Conservation (phyloP, 1,140 invertebrate genomes). For the Andrena cerasifolii region DNA sequence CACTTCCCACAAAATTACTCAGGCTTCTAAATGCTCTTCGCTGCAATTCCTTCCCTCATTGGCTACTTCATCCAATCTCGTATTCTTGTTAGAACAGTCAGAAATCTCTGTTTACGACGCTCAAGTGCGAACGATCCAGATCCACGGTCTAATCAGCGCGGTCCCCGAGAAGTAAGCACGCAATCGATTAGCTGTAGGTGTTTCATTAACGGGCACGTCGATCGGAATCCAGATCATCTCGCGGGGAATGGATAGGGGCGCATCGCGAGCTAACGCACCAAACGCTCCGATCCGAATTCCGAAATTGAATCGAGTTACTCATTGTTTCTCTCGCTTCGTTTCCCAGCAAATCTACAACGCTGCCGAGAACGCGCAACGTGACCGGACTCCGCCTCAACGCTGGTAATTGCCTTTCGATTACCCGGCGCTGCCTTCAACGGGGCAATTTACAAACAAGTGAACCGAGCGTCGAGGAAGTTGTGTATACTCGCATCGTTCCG, state of each 20-base stretch:
- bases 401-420: conserved; percentile 18
- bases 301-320: conserved; percentile 14
- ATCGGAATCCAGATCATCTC: background rate
- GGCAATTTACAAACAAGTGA: conserved; percentile 8
- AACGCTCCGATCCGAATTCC: conserved; percentile 1
- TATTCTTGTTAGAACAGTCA: background rate
- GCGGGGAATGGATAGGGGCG: background rate
- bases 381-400: conserved; percentile 5
- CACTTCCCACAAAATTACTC: conserved; percentile 13
- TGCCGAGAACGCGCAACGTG: conserved; percentile 12
- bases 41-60: background rate
- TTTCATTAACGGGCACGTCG: background rate
- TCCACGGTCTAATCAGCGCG: too few relatives aligned
- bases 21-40: background rate
- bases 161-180: too few relatives aligned
- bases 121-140: too few relatives aligned
- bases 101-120: background rate
- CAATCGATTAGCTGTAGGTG: background rate
- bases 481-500: background rate
- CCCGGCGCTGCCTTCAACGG: background rate
- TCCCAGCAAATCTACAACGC: conserved; percentile 7
- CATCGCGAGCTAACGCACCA: conserved; percentile 7
- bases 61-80: too few relatives aligned
- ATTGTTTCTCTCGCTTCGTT: conserved; percentile 21
- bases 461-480: background rate